Evolutionary conservation across 1,140 invertebrate species (phyloP).

Genomic region (Homalodisca vitripennis): DNA sequence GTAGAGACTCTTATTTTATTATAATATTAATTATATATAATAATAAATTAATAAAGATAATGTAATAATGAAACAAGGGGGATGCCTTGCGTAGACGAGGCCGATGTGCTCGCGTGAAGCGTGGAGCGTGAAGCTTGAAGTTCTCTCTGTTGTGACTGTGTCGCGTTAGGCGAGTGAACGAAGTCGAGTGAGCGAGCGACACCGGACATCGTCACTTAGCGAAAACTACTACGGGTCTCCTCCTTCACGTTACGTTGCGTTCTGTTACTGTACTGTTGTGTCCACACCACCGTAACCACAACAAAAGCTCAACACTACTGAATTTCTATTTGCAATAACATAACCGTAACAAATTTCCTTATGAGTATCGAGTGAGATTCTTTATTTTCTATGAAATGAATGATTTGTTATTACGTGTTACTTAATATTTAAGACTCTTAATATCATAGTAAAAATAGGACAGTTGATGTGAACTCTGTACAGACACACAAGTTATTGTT

Average conservation of each 20-base stretch:
- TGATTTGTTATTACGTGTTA: conserved; percentile 25
- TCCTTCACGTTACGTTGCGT: background rate
- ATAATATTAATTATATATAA: conserved; percentile 23
- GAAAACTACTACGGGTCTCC: background rate
- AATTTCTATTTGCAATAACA: conserved; percentile 24
- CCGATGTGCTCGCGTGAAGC: background rate
- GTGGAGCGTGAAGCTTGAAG: too few relatives aligned
- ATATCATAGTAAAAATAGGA: background rate
- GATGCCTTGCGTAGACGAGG: background rate
- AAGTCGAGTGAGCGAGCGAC: background rate
- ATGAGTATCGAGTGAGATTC: conserved; percentile 14
- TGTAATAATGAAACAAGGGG: conserved; percentile 19
- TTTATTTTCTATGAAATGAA: conserved; percentile 22
- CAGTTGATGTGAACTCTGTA: conserved; percentile 13
- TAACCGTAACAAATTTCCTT: conserved; percentile 16
- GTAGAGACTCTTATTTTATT: conserved; percentile 32
- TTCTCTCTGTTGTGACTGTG: too few relatives aligned
- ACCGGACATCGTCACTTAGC: background rate
- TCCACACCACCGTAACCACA: conserved; percentile 6
- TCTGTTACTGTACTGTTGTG: conserved; percentile 8
- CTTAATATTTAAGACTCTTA: conserved; percentile 22
- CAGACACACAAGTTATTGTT: conserved; percentile 18
- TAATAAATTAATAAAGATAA: conserved; percentile 24
- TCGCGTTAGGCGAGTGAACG: too few relatives aligned
- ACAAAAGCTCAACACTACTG: conserved; percentile 21